Base-by-base conservation (phyloP, 2,888 invertebrate species). In the Microplitis manilae region DNA sequence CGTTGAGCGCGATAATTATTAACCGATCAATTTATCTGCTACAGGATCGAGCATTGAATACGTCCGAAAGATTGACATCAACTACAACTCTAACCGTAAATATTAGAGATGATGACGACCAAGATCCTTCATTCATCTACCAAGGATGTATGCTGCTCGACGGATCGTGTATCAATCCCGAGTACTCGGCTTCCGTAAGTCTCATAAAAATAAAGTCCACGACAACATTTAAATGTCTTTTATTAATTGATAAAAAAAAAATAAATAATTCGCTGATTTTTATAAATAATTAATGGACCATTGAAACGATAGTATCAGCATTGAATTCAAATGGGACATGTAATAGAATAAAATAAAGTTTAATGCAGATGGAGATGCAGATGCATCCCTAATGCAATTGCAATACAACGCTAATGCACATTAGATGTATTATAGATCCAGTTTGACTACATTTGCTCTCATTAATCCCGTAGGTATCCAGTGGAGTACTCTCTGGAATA, bases 61-160 rank as follows among this genome's bases (percentile, higher is more conserved):
- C 93, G 41, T 92, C 93, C 15, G 94, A 95, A 85, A 92, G 96
- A 70, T 91, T 96, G 76, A 95, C 97, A 0, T 94, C 96, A 15
- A 96, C 96, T 30, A 95, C 97, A 1, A 97, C 96, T 0, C 90
- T 98, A 79, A 96, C 95, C 0, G 94, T 98, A 2, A 95, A 95
- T 85, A 94, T 98, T 9, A 93, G 94, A 84, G 97, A 97, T 85
- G 97, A 96, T 68, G 97, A 97, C 86, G 97, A 97, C 87, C 95
- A 96, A 87, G 96, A 96, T 87, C 97, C 97, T 0, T 96, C 96
- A 0, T 97, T 97, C 87, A 95, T 96, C 79, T 97, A 97, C 90
- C 94, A 95, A 84, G 96, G 96, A 13, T 97, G 97, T 87, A 94
- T 94, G 83, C 90, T 95, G 0, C 92, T 95, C 73, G 96, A 96